Conservation (phyloP, 2,797 vertebrate genomes). For the Chiroxiphia lanceolata region DNA sequence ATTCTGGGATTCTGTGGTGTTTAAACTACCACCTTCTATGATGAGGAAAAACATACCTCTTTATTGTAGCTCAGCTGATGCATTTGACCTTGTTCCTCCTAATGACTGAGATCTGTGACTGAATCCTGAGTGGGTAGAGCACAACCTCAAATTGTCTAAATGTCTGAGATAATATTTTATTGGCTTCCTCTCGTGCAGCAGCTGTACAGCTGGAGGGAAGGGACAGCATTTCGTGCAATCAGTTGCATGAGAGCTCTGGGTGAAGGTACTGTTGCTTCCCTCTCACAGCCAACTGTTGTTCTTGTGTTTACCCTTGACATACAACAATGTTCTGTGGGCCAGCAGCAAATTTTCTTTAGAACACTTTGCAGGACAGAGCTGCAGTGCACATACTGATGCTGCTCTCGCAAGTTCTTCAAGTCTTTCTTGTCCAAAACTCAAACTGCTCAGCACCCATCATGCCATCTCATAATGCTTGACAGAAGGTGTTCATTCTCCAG, state of each 20-base stretch:
- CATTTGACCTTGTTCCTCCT: background rate
- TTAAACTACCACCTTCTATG: background rate
- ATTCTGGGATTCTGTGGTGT: background rate
- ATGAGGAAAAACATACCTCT: background rate
- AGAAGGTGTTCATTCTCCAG: background rate
- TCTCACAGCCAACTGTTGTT: background rate
- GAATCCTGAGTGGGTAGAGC: background rate
- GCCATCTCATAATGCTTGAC: background rate
- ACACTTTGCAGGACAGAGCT: background rate
- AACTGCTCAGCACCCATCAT: fast-evolving
- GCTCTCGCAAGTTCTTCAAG: background rate
- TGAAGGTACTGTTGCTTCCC: background rate
- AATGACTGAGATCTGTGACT: background rate
- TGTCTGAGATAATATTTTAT: background rate
- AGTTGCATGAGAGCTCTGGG: background rate
- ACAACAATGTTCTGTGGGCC: background rate
- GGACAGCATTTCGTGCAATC: background rate
- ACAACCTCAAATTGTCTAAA: background rate
- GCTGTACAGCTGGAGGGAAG: background rate
- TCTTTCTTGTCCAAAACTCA: background rate
- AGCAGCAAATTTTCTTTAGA: background rate
- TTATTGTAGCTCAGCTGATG: slow-evolving; percentile 5
- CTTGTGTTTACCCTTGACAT: background rate
- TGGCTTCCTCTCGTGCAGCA: background rate
- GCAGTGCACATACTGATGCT: background rate